Evolutionary conservation across 2,797 vertebrate genomes (phyloP).

Genomic region (Arctocebus calabarensis): DNA sequence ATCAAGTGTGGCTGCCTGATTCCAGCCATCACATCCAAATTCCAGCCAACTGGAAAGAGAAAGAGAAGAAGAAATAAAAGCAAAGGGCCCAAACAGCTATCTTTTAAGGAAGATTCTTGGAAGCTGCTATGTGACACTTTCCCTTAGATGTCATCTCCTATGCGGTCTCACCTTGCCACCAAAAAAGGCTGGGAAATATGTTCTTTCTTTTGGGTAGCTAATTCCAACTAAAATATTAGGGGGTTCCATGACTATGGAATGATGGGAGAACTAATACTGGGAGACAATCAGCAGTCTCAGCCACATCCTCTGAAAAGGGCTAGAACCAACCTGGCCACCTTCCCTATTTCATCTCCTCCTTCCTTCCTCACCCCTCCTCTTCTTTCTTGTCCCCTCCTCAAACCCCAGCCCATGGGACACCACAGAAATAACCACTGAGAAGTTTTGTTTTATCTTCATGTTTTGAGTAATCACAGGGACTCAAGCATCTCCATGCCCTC

Average conservation of each 20-base stretch:
- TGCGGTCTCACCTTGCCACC: neutral
- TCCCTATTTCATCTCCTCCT: neutral
- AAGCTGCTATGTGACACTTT: neutral
- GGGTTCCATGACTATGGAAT: neutral
- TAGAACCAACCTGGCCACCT: neutral
- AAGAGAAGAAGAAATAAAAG: neutral
- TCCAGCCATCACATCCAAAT: conserved; percentile 42
- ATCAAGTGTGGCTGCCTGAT: neutral
- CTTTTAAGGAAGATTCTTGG: neutral
- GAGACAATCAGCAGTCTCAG: neutral
- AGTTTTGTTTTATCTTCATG: neutral
- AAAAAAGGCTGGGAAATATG: neutral
- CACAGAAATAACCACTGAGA: neutral
- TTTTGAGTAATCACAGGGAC: neutral
- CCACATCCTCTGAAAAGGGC: neutral
- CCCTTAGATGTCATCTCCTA: neutral
- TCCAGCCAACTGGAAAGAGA: neutral
- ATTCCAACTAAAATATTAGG: neutral
- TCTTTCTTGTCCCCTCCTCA: neutral
- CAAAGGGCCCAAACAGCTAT: neutral
- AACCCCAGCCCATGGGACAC: neutral
- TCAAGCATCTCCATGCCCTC: neutral
- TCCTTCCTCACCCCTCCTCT: no score
- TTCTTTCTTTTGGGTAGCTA: neutral
- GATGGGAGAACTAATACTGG: neutral